Percentiles rank a stretch among this genome's conserved stretches.
phyloP scores from a whole-genome alignment of 92 coral and sea anemone species.

The Metridium senile region DNA sequence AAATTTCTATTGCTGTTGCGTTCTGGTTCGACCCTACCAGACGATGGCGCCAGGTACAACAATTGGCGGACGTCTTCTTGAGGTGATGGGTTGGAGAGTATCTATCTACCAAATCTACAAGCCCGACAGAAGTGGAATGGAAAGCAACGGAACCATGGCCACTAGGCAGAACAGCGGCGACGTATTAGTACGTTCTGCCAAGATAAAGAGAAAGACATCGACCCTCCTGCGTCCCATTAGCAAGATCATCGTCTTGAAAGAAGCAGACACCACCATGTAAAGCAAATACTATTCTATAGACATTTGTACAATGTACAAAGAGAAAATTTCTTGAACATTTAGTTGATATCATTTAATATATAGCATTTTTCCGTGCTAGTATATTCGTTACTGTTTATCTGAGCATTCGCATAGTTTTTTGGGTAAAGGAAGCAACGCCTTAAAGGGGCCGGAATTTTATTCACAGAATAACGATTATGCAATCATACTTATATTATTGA shows the following conservation, averaged over 20 bases:
- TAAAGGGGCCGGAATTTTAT: conserved; percentile 33
- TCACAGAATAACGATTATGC: too few relatives aligned
- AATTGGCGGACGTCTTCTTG: conserved; percentile 45
- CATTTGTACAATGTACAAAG: not conserved
- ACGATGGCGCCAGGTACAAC: conserved; percentile 61
- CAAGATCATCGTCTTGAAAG: conserved; percentile 56
- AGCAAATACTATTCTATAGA: not conserved
- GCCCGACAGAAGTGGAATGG: conserved; percentile 41
- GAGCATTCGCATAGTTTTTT: not conserved
- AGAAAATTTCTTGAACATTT: too few relatives aligned
- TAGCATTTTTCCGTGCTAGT: not conserved
- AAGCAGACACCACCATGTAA: not conserved
- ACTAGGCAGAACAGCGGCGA: conserved; percentile 51
- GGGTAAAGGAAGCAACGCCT: conserved; percentile 20
- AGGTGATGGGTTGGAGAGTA: conserved; percentile 40
- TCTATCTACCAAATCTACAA: conserved; percentile 34
- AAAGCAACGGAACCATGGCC: conserved; percentile 51
- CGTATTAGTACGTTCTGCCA: conserved; percentile 53
- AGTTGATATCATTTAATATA: too few relatives aligned
- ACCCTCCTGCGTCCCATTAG: conserved; percentile 44
- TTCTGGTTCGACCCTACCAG: conserved; percentile 25
- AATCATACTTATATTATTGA: too few relatives aligned
- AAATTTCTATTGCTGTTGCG: conserved; percentile 56
- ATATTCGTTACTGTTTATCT: not conserved
- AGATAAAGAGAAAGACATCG: conserved; percentile 49